Evolutionary conservation across 1,140 invertebrate genomes (phyloP).

Genomic region (Drosophila carrolli): DNA sequence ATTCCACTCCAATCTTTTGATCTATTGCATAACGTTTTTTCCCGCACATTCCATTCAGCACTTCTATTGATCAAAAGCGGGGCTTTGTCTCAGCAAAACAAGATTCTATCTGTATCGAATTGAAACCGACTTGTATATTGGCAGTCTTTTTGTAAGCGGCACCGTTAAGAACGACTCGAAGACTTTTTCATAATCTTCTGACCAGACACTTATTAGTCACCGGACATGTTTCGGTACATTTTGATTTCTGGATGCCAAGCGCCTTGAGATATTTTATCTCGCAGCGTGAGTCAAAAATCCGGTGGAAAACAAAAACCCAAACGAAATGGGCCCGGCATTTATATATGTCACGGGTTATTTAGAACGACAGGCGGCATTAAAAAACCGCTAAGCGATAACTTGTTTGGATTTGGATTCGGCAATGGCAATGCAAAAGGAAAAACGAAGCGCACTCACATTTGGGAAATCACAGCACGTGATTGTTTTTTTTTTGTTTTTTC

Average conservation of each 20-base stretch:
- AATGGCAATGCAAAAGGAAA: constrained; percentile 7
- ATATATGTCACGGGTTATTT: constrained; percentile 44
- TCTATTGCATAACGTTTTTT: constrained; percentile 28
- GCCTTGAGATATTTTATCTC: constrained; percentile 24
- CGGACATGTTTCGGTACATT: constrained; percentile 45
- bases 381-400: constrained; percentile 35
- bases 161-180: constrained; percentile 45
- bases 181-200: constrained; percentile 44
- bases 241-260: constrained; percentile 14
- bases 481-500: constrained; percentile 6
- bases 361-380: constrained; percentile 19
- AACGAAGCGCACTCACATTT: constrained; percentile 41
- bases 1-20: constrained; percentile 17
- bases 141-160: constrained; percentile 30
- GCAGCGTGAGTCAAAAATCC: constrained; percentile 46
- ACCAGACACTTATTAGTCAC: constrained; percentile 54
- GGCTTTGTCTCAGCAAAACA: constrained; percentile 25
- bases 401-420: constrained; percentile 30
- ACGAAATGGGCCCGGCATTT: constrained; percentile 23
- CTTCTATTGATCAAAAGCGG: constrained; percentile 29
- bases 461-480: constrained; percentile 35
- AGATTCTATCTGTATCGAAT: constrained; percentile 29
- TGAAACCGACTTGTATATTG: constrained; percentile 13
- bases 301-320: constrained; percentile 8
- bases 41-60: constrained; percentile 16